Percentiles rank a stretch among this genome's conserved stretches.
phyloP scores from a whole-genome alignment of 2,113 vertebrate species.

The Rostratula benghalensis region DNA sequence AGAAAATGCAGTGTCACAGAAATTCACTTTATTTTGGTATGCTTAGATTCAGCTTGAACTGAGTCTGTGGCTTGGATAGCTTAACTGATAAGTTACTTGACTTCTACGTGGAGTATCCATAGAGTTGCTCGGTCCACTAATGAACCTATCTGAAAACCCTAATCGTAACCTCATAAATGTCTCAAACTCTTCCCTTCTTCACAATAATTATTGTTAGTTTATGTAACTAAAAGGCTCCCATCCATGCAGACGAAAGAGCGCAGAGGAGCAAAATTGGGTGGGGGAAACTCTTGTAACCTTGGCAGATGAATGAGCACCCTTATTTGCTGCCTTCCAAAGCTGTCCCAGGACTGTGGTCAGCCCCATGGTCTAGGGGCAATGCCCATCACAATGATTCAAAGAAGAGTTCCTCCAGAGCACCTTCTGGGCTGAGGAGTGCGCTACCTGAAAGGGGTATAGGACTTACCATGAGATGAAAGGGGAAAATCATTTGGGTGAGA shows the following conservation, averaged over 20 bases:
- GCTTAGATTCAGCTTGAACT: neutral
- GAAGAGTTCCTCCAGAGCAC: neutral
- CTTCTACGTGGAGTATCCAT: neutral
- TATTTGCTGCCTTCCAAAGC: neutral
- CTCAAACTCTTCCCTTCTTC: neutral
- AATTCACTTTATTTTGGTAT: constrained; percentile 18
- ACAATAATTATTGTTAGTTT: neutral
- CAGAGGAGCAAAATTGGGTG: neutral
- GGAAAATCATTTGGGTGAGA: neutral
- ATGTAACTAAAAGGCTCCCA: neutral
- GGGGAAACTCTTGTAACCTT: neutral
- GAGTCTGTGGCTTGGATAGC: neutral
- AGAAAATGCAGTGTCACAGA: constrained; percentile 28
- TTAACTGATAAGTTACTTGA: neutral
- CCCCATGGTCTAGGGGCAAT: neutral
- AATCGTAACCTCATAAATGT: neutral
- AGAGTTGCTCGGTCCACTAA: neutral
- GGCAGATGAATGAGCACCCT: neutral
- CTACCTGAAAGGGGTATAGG: neutral
- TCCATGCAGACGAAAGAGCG: neutral
- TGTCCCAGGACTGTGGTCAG: neutral
- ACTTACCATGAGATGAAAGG: neutral
- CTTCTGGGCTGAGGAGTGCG: neutral
- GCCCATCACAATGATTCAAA: rapidly evolving
- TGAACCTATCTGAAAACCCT: neutral